Evolutionary conservation across 2,888 invertebrate genomes (phyloP), one percentile per base, ranked within the genome.

Genomic region (Eurois occulta): DNA sequence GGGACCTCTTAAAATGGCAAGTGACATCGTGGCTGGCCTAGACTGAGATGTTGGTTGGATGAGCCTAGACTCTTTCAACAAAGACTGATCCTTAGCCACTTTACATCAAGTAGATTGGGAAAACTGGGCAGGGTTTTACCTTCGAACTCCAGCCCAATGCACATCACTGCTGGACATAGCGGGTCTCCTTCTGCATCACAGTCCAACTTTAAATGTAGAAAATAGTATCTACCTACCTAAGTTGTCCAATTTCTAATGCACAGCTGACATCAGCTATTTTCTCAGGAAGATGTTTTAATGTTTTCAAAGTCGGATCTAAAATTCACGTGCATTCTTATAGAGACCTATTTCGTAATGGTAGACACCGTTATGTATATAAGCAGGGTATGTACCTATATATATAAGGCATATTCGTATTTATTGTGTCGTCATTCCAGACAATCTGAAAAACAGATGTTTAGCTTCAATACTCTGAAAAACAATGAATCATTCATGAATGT

Each of bases 401-500:
- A 16, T 10, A 41, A 48, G 24, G 43, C 43, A 46, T 72, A 72
- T 71, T 71, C 32, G 35, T n/a, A n/a, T n/a, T n/a, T n/a, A 71
- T 52, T 62, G 77, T 69, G 60, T 80, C 76, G 64, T 82, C 82
- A 82, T 75, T 62, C 67, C 66, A 78, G 73, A 80, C 67, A 78
- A 77, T 85, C 73, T 75, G 66, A 85, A 88, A 85, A 83, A 83
- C 87, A 87, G 80, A 81, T 87, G 87, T 85, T 83, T 35, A 32
- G 77, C 35, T 62, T 67, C 62, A 75, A 78, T 77, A 73, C 79
- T 74, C 60, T 78, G 82, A 68, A 84, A 88, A 88, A 89, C 82
- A 89, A 89, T 89, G 86, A 88, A 88, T 88, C 77, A 88, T 88
- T 88, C 80, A 86, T 86, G 74, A 67, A 84, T 88, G 82, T 87